Conservation (phyloP, 2,797 vertebrate genomes). For the Sebastes melanostomus region DNA sequence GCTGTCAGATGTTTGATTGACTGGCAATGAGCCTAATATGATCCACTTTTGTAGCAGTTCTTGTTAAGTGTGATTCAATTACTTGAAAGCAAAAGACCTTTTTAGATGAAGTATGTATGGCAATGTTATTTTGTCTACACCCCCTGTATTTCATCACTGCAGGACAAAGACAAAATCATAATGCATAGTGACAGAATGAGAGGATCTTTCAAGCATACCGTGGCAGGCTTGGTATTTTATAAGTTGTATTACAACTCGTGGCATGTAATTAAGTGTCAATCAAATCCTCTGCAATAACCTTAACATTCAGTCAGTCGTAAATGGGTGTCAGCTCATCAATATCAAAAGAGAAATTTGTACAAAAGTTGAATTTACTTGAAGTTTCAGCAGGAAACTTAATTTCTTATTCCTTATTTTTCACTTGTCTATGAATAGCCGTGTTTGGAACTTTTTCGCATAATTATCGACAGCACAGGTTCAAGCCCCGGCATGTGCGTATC, state of each 20-base stretch:
- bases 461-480: background rate
- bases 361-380: background rate
- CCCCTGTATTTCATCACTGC: slow-evolving; percentile 4
- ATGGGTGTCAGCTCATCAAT: background rate
- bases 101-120: slow-evolving; percentile 18
- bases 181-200: slow-evolving; percentile 19
- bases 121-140: slow-evolving; percentile 6
- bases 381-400: background rate
- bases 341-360: background rate
- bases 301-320: background rate
- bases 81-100: slow-evolving; percentile 19
- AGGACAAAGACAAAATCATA: slow-evolving; percentile 8
- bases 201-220: slow-evolving; percentile 3
- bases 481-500: background rate
- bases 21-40: background rate
- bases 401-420: background rate
- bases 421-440: background rate
- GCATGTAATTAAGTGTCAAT: background rate
- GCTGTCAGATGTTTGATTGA: slow-evolving; percentile 26
- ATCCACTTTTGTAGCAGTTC: slow-evolving; percentile 20
- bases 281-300: background rate
- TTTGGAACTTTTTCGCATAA: background rate
- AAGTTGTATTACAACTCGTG: background rate
- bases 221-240: background rate
- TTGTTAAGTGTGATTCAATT: slow-evolving; percentile 9